Base-by-base conservation (phyloP, 2,113 vertebrate genomes). In the Gadus macrocephalus region DNA sequence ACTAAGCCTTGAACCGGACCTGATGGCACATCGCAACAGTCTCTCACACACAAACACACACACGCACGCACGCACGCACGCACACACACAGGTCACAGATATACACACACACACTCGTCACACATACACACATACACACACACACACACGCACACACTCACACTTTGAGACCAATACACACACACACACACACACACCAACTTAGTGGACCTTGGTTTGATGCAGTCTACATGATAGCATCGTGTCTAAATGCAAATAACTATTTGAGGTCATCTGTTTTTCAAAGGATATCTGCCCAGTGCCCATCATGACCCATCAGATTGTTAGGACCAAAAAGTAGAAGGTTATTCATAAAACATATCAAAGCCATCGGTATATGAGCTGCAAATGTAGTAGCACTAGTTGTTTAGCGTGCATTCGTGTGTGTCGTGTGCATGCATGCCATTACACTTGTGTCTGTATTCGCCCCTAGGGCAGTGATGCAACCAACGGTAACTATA, bases 361-460 rank as follows among this genome's bases (percentile, higher is more conserved):
- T 35, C 31, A 35, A 4, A 35, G 31, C 31, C 31, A 35, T 35
- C 31, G 4, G 31, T 35, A 35, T 35, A 35, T 35, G 31, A 17
- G 17, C 53, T 70, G 3, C 16, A 20, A 80, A 80, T 83, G 81
- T 70, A 64, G 75, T 75, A 69, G 70, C 70, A 81, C 73, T 86
- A 85, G 82, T 74, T 71, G 64, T 78, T 70, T 53, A 66, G 71
- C 66, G 72, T 79, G 65, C 72, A 7, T 62, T 27, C 31, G 62
- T 9, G 61, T 25, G 20, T 27, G 7, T 20, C 14, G 15, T 27
- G 6, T 64, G 15, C 25, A 7, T 64, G 25, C 28, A 35, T 35
- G 20, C 8, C 31, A 35, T 35, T 35, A 35, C 31, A 3, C 31
- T 35, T 35, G 31, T 7, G 4, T 5, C 6, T 35, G 6, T 7